A percentile compares a stretch with the other conserved stretches of the same genome.
Evolutionary conservation across 2,797 vertebrate species (phyloP).

Genomic region (Sphaeramia orbicularis): DNA sequence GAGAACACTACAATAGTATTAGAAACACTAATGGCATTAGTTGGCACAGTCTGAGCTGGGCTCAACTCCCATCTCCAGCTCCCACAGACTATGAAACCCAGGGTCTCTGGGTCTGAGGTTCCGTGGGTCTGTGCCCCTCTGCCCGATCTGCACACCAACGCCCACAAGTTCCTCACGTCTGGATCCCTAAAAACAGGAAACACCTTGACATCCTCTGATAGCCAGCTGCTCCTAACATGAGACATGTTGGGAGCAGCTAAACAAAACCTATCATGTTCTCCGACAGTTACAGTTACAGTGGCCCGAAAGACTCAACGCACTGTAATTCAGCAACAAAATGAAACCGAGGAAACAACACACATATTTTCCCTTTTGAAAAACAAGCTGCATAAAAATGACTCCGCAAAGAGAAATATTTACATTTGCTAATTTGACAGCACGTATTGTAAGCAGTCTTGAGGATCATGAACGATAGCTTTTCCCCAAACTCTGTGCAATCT

Average conservation of each 20-base stretch:
- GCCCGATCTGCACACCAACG: conserved; percentile 13
- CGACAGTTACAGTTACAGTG: not conserved
- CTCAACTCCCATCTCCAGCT: conserved; percentile 60
- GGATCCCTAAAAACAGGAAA: conserved; percentile 65
- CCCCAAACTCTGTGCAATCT: too few relatives aligned
- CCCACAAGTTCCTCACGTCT: conserved; percentile 15
- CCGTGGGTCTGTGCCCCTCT: conserved; percentile 12
- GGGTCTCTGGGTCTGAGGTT: conserved; percentile 12
- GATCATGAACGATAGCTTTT: too few relatives aligned
- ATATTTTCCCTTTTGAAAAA: not conserved
- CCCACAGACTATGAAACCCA: conserved; percentile 54
- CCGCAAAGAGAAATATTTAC: not conserved
- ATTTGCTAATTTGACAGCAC: not conserved
- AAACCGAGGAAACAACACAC: not conserved
- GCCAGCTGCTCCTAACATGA: conserved; percentile 14
- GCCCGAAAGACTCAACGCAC: not conserved
- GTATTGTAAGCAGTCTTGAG: too few relatives aligned
- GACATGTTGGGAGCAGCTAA: not conserved
- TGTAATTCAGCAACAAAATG: not conserved
- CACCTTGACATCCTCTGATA: conserved; percentile 60
- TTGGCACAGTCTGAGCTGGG: conserved; percentile 71
- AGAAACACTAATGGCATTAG: conserved; percentile 80
- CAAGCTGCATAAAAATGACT: not conserved
- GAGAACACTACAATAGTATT: conserved; percentile 76
- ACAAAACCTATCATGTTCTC: too few relatives aligned